A percentile compares a stretch with the other conserved stretches of the same genome.
These are phyloP conservation scores for Lymantria monacha DNA, from an alignment of 2,888 invertebrate genomes.

Conservation along the genomic window DNA sequence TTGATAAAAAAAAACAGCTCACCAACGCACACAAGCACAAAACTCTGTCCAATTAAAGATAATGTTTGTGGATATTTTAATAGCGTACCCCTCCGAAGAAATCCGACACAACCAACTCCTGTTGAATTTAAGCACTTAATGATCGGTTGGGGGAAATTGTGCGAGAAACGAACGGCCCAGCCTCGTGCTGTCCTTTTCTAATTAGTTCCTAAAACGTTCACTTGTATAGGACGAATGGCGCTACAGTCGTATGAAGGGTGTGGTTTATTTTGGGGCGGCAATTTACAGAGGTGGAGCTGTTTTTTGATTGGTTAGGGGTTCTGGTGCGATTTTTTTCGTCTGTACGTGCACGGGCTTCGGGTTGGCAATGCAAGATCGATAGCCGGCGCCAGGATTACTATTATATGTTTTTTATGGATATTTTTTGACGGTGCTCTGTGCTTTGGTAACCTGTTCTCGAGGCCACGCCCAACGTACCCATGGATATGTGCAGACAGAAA, in stretches of 20 bases:
- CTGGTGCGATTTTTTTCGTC: slow-evolving; percentile 71
- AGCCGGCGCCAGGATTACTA: slow-evolving; percentile 72
- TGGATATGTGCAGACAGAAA: slow-evolving; percentile 63
- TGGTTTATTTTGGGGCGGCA: slow-evolving; percentile 53
- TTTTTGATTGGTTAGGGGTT: slow-evolving; percentile 52
- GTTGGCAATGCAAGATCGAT: slow-evolving; percentile 77
- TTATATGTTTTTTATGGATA: slow-evolving; percentile 81
- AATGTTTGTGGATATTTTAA: slow-evolving; percentile 83
- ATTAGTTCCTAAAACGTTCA: slow-evolving; percentile 63
- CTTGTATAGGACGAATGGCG: slow-evolving; percentile 67
- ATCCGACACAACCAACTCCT: slow-evolving; percentile 82
- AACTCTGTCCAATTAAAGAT: slow-evolving; percentile 81
- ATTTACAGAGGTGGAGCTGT: slow-evolving; percentile 48
- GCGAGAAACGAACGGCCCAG: slow-evolving; percentile 78
- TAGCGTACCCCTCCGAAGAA: slow-evolving; percentile 80
- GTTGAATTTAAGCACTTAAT: slow-evolving; percentile 82
- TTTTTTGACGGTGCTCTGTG: slow-evolving; percentile 76
- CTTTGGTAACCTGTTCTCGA: slow-evolving; percentile 77
- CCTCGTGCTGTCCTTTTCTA: slow-evolving; percentile 64
- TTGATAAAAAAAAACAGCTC: slow-evolving; percentile 60
- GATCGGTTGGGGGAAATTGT: slow-evolving; percentile 82
- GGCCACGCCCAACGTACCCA: slow-evolving; percentile 69
- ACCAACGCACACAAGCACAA: slow-evolving; percentile 76
- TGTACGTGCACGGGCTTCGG: slow-evolving; percentile 67
- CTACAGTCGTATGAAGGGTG: slow-evolving; percentile 55